Evolutionary conservation across 2,888 invertebrate species (phyloP).

Genomic region (Perizoma affinitatum): DNA sequence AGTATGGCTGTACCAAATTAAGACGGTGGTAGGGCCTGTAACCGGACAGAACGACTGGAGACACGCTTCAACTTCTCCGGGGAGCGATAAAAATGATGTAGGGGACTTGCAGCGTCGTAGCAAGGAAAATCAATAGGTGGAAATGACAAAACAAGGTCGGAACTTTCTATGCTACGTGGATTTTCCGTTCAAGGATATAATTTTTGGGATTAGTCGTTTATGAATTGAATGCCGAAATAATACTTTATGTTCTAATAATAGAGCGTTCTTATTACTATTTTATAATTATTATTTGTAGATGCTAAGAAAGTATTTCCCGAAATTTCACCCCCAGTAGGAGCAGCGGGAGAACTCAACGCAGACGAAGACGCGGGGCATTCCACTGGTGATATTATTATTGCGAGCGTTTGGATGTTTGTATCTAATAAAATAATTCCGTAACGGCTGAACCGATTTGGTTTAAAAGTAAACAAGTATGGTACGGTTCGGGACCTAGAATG

Average conservation of each 20-base stretch:
- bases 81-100: slow-evolving; percentile 74
- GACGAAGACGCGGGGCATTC: too few species aligned
- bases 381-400: too few species aligned
- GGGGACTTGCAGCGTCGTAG: slow-evolving; percentile 49
- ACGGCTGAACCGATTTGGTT: too few species aligned
- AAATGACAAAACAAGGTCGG: slow-evolving; percentile 63
- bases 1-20: not conserved
- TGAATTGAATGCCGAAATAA: slow-evolving; percentile 15
- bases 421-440: too few species aligned
- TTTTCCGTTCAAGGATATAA: slow-evolving; percentile 22
- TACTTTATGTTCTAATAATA: slow-evolving; percentile 9
- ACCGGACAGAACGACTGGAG: slow-evolving; percentile 54
- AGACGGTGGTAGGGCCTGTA: slow-evolving; percentile 38
- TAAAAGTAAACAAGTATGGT: too few species aligned
- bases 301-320: too few species aligned
- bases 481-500: too few species aligned
- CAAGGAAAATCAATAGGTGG: slow-evolving; percentile 63
- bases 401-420: too few species aligned
- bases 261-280: too few species aligned
- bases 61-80: slow-evolving; percentile 58
- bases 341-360: too few species aligned
- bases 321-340: too few species aligned
- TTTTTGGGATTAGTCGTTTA: slow-evolving; percentile 20
- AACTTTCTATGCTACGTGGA: slow-evolving; percentile 43
- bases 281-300: too few species aligned